Evolutionary conservation across 2,888 invertebrate species (phyloP).

Genomic region (Brachyptera risi): DNA sequence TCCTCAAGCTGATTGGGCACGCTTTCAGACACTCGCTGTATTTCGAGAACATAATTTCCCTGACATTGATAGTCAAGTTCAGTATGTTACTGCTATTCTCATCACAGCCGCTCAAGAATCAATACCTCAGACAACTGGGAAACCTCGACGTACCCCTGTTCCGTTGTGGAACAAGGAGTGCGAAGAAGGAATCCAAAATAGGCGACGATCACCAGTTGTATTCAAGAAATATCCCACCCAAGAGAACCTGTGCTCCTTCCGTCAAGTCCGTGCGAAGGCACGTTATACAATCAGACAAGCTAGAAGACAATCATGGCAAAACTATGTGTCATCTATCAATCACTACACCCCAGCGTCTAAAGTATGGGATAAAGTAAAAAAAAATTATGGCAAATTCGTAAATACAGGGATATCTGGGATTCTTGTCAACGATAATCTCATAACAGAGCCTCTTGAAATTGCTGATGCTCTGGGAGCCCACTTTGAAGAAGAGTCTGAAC

Average conservation of each 20-base stretch:
- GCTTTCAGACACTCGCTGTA: background rate
- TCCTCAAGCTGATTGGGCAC: background rate
- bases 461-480: background rate
- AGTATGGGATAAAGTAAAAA: constrained; percentile 1
- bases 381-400: background rate
- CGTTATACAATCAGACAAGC: background rate
- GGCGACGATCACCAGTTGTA: background rate
- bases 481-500: constrained; percentile 11
- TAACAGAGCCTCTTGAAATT: background rate
- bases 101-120: background rate
- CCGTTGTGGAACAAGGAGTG: constrained; percentile 11
- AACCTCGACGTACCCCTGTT: background rate
- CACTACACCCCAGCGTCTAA: background rate
- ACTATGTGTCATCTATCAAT: constrained; percentile 3
- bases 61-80: background rate
- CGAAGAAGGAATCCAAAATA: background rate
- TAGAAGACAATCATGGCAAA: background rate
- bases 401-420: background rate
- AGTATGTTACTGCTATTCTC: background rate
- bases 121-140: background rate
- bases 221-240: constrained; percentile 9
- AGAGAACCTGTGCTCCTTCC: background rate
- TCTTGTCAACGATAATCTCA: background rate
- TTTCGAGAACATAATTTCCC: background rate
- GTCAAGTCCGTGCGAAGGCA: background rate